Evolutionary conservation across 2,888 invertebrate genomes (phyloP).

Genomic region (Laothoe populi): DNA sequence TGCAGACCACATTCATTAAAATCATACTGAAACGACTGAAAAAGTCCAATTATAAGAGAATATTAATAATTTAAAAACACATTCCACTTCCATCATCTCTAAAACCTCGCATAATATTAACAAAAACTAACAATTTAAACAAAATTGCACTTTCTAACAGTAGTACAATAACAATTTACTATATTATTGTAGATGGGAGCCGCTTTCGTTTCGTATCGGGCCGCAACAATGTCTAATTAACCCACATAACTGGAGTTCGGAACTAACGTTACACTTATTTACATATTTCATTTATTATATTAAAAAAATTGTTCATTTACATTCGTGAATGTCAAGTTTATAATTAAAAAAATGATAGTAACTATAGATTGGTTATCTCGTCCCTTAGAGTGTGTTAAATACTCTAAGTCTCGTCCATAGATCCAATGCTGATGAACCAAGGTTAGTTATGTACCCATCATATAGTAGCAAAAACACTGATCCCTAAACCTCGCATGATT

Average conservation of each 20-base stretch:
- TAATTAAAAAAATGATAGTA: no score
- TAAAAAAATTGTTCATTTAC: neutral
- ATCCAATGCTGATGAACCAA: no score
- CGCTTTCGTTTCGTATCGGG: constrained; percentile 27
- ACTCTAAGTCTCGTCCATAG: no score
- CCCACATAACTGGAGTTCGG: constrained; percentile 37
- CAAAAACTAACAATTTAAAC: constrained; percentile 17
- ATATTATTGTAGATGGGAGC: constrained; percentile 20
- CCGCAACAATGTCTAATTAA: constrained; percentile 46
- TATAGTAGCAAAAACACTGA: no score
- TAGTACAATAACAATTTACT: constrained; percentile 21
- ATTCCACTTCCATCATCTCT: neutral
- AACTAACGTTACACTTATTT: constrained; percentile 1
- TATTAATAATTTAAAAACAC: neutral
- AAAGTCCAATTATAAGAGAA: neutral
- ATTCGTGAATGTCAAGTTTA: no score
- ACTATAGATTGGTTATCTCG: no score
- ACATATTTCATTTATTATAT: constrained; percentile 12
- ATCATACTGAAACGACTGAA: neutral
- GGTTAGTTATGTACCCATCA: no score
- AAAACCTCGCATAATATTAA: neutral
- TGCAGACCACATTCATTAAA: no score
- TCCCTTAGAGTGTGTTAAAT: no score
- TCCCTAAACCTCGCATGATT: no score
- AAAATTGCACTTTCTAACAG: constrained; percentile 22